Evolutionary conservation across 2,113 vertebrate species (phyloP), one percentile per base, ranked within the genome.

Genomic region (Megaptera novaeangliae): DNA sequence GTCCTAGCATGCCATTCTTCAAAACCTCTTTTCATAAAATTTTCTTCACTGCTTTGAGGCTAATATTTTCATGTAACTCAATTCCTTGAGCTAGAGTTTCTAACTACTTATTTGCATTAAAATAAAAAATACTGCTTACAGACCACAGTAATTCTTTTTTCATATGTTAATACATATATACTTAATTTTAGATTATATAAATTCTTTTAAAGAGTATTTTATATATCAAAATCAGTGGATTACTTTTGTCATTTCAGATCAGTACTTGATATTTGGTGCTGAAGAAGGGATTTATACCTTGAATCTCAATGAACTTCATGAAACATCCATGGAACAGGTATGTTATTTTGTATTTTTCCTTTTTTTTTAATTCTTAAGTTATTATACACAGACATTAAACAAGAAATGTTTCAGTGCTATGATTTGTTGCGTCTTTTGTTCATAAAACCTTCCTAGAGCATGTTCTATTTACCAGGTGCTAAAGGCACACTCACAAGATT

Each of bases 281-380:
- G 99, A 99, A 97, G 99, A 99, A 98, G 99, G 99, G 66, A 99
- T 99, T 98, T 99, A 99, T 97, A 99, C 99, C 1, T 98, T 99
- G 96, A 99, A 99, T 98, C 99, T 99, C 83, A 99, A 99, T 95
- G 99, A 99, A 97, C 99, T 99, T 95, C 99, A 99, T 61, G 99
- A 99, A 99, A 99, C 99, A 13, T 99, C 99, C 46, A 99, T 99
- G 99, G 99, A 99, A 97, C 99, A 99, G 99, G 99, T 99, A 97
- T 71, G 49, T 88, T 95, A 69, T 31, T 92, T 66, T 97, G 11
- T 3, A 25, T 95, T 88, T 81, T 90, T 21, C 49, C 69, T 59
- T 84, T 57, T 94, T 57, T n/a, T 68, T 59, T 55, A 7, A 13
- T 27, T 34, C 46, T 81, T 57, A 49, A 87, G 21, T 94, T 86